Base-by-base conservation (phyloP, 2,113 vertebrate species). In the Chitala chitala region DNA sequence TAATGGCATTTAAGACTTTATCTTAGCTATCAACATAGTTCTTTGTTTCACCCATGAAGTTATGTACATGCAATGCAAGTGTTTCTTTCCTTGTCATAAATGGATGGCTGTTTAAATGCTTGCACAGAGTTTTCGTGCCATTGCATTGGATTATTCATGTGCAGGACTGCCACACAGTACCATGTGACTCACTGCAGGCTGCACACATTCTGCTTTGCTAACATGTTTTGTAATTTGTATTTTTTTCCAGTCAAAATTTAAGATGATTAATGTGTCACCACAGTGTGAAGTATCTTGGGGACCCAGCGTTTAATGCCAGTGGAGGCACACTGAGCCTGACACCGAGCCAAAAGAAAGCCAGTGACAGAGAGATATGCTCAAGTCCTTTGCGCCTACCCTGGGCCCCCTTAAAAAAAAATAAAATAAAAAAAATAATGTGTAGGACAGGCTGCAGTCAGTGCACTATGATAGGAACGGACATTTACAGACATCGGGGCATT, bases 191-290 rank as follows among this genome's bases (percentile, higher is more conserved):
- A n/a, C n/a, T n/a, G n/a, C n/a, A n/a, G n/a, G 76, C 79, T 82
- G 76, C 71, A 75, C 61, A 36, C 78, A 31, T 53, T 78, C 77
- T 71, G 74, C 69, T 75, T 29, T 9, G 9, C 46, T 51, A 69
- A 73, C 76, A 42, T 75, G 61, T 71, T 73, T 82, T 80, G 65
- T 5, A 9, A 5, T 9, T 48, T 9, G 9, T 48, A 9, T 48
- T 5, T 48, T 75, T 70, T 73, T 38, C 44, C 31, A 54, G 4
- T 86, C 83, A 86, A 85, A 85, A 79, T 75, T 76, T 72, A 42
- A 79, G 78, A 83, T 81, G 84, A 88, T 86, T 83, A 81, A 79
- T 22, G 80, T 87, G 84, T 71, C 86, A 86, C 83, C 83, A 65
- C 80, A 56, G 79, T 77, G 83, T 83, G 75, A 84, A 79, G 71